Percentiles rank a stretch among this genome's conserved stretches.
Evolutionary conservation across 1,140 invertebrate genomes (phyloP).

Genomic region (Aphidius ervi): DNA sequence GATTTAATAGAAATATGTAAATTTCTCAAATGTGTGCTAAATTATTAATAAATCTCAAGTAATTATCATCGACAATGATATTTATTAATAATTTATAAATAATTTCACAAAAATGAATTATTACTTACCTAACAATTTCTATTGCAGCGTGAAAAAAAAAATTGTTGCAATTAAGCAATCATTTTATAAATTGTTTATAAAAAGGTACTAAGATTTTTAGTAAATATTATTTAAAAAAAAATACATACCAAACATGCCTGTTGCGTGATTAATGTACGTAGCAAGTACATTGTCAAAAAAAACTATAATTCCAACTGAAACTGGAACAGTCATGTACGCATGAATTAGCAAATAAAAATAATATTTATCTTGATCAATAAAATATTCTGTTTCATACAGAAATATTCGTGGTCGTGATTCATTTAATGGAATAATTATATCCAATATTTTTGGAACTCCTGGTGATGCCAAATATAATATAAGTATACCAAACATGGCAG

Average conservation of each 20-base stretch:
- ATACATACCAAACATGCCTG: constrained; percentile 15
- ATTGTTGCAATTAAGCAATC: too few species aligned
- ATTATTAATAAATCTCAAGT: too few species aligned
- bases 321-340: constrained; percentile 15
- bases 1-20: too few species aligned
- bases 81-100: too few species aligned
- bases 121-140: not conserved
- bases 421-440: constrained; percentile 24
- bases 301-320: not conserved
- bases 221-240: not conserved
- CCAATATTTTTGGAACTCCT: constrained; percentile 16
- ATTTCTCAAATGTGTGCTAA: too few species aligned
- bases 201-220: not conserved
- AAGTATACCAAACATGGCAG: constrained; percentile 15
- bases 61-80: too few species aligned
- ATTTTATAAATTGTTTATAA: not conserved
- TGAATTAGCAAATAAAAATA: constrained; percentile 22
- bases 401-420: constrained; percentile 16
- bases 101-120: not conserved
- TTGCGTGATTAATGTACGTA: constrained; percentile 19
- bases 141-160: not conserved
- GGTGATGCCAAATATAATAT: constrained; percentile 15
- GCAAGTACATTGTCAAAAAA: constrained; percentile 19
- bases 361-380: constrained; percentile 23
- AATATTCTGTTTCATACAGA: constrained; percentile 24